Percentiles rank a stretch among this genome's conserved stretches.
phyloP scores from a whole-genome alignment of 2,113 vertebrate genomes.

The Anseranas semipalmata region DNA sequence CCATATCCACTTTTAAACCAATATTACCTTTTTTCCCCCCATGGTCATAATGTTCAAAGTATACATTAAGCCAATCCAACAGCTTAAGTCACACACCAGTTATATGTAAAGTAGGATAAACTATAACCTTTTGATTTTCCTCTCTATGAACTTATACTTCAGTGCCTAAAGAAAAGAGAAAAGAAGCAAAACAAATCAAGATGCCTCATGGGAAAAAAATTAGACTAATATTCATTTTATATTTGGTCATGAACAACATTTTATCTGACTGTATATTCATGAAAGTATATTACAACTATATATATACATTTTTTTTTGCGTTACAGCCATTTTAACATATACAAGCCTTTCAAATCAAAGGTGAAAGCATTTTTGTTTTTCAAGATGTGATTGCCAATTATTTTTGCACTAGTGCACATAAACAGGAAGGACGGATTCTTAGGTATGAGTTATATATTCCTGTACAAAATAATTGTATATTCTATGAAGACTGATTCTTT shows the following conservation, averaged over 20 bases:
- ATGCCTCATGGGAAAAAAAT: conserved; percentile 33
- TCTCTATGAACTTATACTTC: conserved; percentile 57
- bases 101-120: conserved; percentile 75
- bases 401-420: conserved; percentile 82
- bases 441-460: conserved; percentile 85
- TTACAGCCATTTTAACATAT: conserved; percentile 52
- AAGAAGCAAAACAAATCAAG: conserved; percentile 32
- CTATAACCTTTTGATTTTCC: conserved; percentile 70
- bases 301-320: not conserved
- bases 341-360: conserved; percentile 74
- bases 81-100: conserved; percentile 73
- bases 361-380: conserved; percentile 70
- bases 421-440: conserved; percentile 78
- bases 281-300: conserved; percentile 62
- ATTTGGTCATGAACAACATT: conserved; percentile 62
- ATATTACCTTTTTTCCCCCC: conserved; percentile 77
- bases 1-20: conserved; percentile 82
- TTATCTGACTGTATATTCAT: conserved; percentile 65
- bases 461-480: conserved; percentile 88
- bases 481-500: conserved; percentile 87
- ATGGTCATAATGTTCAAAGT: conserved; percentile 77
- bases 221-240: conserved; percentile 71
- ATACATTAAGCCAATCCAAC: conserved; percentile 77
- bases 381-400: conserved; percentile 83
- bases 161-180: conserved; percentile 25